phyloP scores from a whole-genome alignment of 2,797 vertebrate genomes.

The Karalla daura region DNA sequence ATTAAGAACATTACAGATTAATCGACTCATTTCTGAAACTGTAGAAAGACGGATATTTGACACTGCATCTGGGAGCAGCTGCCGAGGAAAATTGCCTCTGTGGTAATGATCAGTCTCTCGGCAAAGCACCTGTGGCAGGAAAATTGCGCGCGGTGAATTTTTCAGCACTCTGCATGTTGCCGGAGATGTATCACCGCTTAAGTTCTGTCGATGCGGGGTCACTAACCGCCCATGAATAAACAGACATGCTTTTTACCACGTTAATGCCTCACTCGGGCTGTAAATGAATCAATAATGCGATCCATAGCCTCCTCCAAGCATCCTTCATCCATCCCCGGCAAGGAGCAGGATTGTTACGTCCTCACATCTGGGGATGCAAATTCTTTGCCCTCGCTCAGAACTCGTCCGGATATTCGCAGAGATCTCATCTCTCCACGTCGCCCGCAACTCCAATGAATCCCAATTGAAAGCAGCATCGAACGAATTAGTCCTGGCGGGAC shows the following conservation, averaged over 20 bases:
- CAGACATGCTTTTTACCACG: slow-evolving; percentile 41
- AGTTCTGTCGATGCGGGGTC: slow-evolving; percentile 42
- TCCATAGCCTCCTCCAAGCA: slow-evolving; percentile 35
- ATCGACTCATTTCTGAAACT: too few species aligned
- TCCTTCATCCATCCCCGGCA: slow-evolving; percentile 27
- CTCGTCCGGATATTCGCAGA: slow-evolving; percentile 34
- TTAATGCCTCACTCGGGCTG: slow-evolving; percentile 46
- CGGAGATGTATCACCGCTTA: slow-evolving; percentile 55
- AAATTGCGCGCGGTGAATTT: slow-evolving; percentile 44
- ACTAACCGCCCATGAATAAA: slow-evolving; percentile 44
- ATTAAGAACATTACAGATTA: too few species aligned
- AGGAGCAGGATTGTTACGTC: slow-evolving; percentile 43
- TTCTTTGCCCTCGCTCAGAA: slow-evolving; percentile 21
- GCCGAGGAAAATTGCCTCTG: slow-evolving; percentile 22
- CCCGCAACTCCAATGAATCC: slow-evolving; percentile 46
- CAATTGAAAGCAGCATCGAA: slow-evolving; percentile 58
- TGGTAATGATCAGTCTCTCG: slow-evolving; percentile 25
- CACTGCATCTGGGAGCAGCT: slow-evolving; percentile 23
- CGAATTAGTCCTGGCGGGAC: slow-evolving; percentile 58
- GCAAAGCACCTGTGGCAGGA: slow-evolving; percentile 6
- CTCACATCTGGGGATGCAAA: slow-evolving; percentile 43
- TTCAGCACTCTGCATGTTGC: slow-evolving; percentile 25
- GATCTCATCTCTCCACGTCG: slow-evolving; percentile 46
- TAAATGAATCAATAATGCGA: slow-evolving; percentile 64
- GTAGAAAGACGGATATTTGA: slow-evolving; percentile 13